Evolutionary conservation across 2,888 invertebrate genomes (phyloP).

Genomic region (Cheilosia scutellata): DNA sequence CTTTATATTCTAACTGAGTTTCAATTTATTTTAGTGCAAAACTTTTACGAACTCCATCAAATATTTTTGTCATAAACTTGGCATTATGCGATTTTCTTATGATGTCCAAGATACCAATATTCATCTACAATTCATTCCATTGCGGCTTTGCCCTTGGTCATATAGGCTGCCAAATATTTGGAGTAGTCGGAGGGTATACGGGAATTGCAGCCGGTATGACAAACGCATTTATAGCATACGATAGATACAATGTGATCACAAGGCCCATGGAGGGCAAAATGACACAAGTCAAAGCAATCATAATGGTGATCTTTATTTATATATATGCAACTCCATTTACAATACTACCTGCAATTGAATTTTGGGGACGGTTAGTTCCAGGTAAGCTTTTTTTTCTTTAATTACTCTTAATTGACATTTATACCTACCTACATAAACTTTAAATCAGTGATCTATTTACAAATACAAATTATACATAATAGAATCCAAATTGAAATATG

Average conservation of each 20-base stretch:
- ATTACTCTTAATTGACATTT: too few species aligned
- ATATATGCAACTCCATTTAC: constrained; percentile 92
- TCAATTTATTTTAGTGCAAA: constrained; percentile 79
- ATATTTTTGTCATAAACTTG: constrained; percentile 92
- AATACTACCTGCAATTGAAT: constrained; percentile 90
- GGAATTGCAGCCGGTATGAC: constrained; percentile 92
- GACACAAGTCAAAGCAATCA: constrained; percentile 90
- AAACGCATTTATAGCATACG: constrained; percentile 94
- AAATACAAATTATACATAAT: too few species aligned
- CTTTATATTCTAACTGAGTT: too few species aligned
- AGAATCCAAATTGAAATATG: too few species aligned
- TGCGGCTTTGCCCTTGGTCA: constrained; percentile 91
- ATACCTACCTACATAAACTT: too few species aligned
- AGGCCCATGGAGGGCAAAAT: constrained; percentile 93
- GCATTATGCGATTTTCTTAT: constrained; percentile 93
- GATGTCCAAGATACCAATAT: constrained; percentile 93
- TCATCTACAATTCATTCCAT: constrained; percentile 89
- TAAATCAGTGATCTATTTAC: too few species aligned
- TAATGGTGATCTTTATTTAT: constrained; percentile 91
- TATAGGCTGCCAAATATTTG: constrained; percentile 91
- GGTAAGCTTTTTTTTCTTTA: constrained; percentile 80
- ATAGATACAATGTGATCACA: constrained; percentile 91
- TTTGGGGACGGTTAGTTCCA: constrained; percentile 95
- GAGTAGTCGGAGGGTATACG: constrained; percentile 90
- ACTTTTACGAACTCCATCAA: constrained; percentile 87